A percentile compares a stretch with the other conserved stretches of the same genome.
These are phyloP conservation scores for Macquaria australasica DNA, from an alignment of 2,113 vertebrate genomes.

Conservation along the genomic window DNA sequence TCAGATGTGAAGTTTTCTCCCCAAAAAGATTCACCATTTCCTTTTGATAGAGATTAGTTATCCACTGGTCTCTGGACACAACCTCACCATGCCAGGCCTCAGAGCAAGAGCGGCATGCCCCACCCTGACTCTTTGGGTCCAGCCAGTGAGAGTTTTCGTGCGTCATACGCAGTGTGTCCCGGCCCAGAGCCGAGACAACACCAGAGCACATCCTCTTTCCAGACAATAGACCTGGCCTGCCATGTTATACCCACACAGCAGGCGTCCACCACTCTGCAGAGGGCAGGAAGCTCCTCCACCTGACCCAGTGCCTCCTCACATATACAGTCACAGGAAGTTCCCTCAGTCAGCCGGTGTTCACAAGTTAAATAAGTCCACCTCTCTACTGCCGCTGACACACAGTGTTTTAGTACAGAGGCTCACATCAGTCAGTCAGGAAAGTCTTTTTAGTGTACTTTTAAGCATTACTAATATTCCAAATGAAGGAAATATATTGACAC, in stretches of 20 bases:
- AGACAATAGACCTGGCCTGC: slow-evolving; percentile 90
- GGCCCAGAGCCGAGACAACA: slow-evolving; percentile 85
- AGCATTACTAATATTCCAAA: background rate
- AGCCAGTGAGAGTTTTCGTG: slow-evolving; percentile 87
- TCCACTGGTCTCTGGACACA: background rate
- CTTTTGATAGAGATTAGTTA: slow-evolving; percentile 13
- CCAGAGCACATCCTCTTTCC: slow-evolving; percentile 88
- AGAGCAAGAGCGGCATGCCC: slow-evolving; percentile 78
- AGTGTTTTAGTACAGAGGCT: slow-evolving; percentile 21
- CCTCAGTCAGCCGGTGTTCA: slow-evolving; percentile 60
- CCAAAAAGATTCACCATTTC: slow-evolving; percentile 5
- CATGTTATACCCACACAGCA: slow-evolving; percentile 82
- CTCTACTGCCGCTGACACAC: slow-evolving; percentile 28
- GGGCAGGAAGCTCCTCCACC: slow-evolving; percentile 82
- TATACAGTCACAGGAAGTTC: slow-evolving; percentile 81
- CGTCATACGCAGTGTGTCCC: slow-evolving; percentile 89
- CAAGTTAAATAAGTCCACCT: slow-evolving; percentile 58
- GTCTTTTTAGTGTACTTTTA: slow-evolving; percentile 20
- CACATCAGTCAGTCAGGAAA: slow-evolving; percentile 36
- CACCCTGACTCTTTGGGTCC: slow-evolving; percentile 86
- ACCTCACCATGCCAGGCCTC: slow-evolving; percentile 26
- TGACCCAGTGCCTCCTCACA: slow-evolving; percentile 79
- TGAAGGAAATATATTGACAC: slow-evolving; percentile 40
- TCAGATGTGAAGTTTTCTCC: slow-evolving; percentile 7
- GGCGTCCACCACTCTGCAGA: slow-evolving; percentile 72